Percentiles rank a stretch among this genome's conserved stretches.
Conservation (phyloP, 30 jellyfish, hydroid and myxozoan genomes). For the Chrysaora quinquecirrha region DNA sequence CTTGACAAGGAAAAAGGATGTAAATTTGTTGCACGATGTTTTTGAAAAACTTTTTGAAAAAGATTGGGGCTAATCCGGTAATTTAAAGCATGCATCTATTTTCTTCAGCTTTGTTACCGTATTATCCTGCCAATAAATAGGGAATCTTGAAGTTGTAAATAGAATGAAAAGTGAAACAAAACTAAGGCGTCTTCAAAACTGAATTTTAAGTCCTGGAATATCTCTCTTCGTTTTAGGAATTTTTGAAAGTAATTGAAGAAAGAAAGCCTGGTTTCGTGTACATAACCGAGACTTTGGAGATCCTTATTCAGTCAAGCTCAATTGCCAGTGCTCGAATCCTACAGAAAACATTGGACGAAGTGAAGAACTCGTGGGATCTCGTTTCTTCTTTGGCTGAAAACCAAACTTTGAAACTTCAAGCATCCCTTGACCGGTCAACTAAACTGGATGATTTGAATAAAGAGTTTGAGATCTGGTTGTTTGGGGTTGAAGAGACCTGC, state of each 20-base stretch:
- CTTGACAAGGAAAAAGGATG: too few species aligned
- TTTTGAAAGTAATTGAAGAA: conserved; percentile 74
- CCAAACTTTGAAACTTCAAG: conserved; percentile 69
- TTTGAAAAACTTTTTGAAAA: too few species aligned
- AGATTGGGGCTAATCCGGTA: too few species aligned
- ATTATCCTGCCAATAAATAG: too few species aligned
- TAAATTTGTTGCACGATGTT: too few species aligned
- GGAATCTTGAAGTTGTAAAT: too few species aligned
- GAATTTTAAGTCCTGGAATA: too few species aligned
- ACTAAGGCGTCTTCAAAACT: too few species aligned
- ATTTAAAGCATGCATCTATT: too few species aligned
- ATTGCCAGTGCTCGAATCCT: conserved; percentile 78
- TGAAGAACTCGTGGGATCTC: conserved; percentile 85
- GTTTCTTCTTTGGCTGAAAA: conserved; percentile 73
- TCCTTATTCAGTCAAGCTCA: conserved; percentile 85
- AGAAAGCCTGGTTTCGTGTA: conserved; percentile 66
- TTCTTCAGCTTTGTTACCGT: too few species aligned
- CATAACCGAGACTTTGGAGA: conserved; percentile 89
- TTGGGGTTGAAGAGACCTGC: conserved; percentile 57
- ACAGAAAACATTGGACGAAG: conserved; percentile 76
- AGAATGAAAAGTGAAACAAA: too few species aligned
- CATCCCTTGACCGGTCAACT: conserved; percentile 63
- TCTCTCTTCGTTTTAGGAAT: conserved; percentile 75
- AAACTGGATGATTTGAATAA: conserved; percentile 22
- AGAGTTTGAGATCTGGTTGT: conserved; percentile 77